A percentile compares a stretch with the other conserved stretches of the same genome.
phyloP scores from a whole-genome alignment of 2,113 vertebrate genomes.

The Limnothrissa miodon region DNA sequence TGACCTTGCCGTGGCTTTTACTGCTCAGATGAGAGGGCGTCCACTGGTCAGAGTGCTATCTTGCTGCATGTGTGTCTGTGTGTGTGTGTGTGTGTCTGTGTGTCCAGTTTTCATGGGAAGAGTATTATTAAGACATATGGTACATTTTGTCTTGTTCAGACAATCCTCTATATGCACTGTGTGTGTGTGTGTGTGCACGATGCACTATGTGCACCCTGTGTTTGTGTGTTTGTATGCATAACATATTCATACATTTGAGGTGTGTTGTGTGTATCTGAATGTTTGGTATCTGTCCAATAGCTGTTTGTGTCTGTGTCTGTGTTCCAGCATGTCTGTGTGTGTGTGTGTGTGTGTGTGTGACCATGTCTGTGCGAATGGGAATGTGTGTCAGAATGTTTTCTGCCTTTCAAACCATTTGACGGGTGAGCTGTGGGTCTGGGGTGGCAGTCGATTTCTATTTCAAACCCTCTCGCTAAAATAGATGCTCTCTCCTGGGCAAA shows the following conservation, averaged over 20 bases:
- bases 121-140: too few species aligned
- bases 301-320: constrained; percentile 7
- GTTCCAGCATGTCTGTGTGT: constrained; percentile 14
- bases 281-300: neutral
- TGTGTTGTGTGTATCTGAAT: neutral
- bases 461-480: neutral
- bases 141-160: too few species aligned
- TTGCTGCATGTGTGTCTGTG: neutral
- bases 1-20: neutral
- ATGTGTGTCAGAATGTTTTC: constrained; percentile 33
- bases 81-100: neutral
- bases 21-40: neutral
- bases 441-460: neutral
- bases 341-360: neutral
- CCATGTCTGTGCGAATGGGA: neutral
- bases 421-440: neutral
- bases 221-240: neutral
- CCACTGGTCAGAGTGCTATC: neutral
- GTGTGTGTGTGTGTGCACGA: neutral
- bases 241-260: too few species aligned
- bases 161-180: too few species aligned
- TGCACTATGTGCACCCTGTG: neutral
- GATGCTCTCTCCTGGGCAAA: neutral
- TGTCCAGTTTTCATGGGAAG: neutral
- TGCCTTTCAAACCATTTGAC: constrained; percentile 30